phyloP scores from a whole-genome alignment of 2,113 vertebrate species.

The Mionectes macconnelli region DNA sequence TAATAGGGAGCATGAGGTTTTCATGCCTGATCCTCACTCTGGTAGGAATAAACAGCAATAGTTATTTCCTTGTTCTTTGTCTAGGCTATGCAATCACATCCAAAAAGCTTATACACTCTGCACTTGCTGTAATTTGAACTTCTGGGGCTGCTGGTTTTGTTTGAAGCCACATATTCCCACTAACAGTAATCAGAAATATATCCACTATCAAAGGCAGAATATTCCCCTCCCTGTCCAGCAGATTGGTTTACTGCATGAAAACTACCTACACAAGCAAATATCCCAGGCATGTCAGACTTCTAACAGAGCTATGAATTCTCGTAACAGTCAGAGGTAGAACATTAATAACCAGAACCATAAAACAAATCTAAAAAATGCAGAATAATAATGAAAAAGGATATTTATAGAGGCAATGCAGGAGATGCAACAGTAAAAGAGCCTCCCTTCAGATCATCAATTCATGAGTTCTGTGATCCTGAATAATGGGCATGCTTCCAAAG shows the following conservation, averaged over 20 bases:
- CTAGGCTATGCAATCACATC: not conserved
- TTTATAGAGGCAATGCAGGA: conserved; percentile 11
- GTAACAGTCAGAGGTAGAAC: conserved; percentile 26
- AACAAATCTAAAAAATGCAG: conserved; percentile 49
- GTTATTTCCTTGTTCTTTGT: not conserved
- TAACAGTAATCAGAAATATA: conserved; percentile 14
- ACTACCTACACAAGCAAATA: conserved; percentile 38
- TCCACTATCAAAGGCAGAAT: not conserved
- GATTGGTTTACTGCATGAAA: conserved; percentile 45
- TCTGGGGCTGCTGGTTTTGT: not conserved
- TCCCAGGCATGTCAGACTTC: conserved; percentile 27
- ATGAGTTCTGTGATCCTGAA: not conserved
- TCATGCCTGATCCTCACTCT: not conserved
- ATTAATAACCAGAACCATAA: conserved; percentile 57
- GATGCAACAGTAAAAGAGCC: conserved; percentile 29
- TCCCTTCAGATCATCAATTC: not conserved
- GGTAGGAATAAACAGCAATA: not conserved
- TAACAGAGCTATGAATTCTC: conserved; percentile 43
- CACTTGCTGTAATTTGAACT: not conserved
- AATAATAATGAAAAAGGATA: conserved; percentile 49
- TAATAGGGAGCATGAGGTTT: not conserved
- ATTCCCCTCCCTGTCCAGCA: conserved; percentile 7
- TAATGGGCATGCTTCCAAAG: not conserved
- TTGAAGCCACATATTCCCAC: not conserved
- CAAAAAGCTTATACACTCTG: not conserved